These are phyloP conservation scores for Rhagologus leucostigma DNA, from an alignment of 2,113 vertebrate genomes.

Conservation along the genomic window DNA sequence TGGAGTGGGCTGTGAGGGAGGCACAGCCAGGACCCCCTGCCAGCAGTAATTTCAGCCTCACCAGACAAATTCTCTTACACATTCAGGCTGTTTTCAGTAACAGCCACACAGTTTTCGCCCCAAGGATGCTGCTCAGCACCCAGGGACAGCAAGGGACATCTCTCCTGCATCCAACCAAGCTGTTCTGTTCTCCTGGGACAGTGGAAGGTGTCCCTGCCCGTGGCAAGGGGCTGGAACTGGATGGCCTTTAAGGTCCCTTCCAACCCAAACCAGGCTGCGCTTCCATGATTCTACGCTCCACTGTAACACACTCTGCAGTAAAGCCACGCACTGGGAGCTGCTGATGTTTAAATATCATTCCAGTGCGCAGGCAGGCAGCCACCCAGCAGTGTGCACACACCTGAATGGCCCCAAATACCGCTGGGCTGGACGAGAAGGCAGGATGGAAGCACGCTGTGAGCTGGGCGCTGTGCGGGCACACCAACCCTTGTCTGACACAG, in stretches of 20 bases:
- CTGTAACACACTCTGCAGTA: fast-evolving
- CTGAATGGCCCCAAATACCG: not conserved
- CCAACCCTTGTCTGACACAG: not conserved
- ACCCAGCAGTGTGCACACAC: not conserved
- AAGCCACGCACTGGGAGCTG: not conserved
- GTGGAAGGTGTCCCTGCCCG: not conserved
- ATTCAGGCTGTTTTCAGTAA: not conserved
- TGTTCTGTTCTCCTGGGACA: not conserved
- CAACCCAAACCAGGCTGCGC: not conserved
- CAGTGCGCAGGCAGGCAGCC: not conserved
- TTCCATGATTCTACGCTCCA: not conserved
- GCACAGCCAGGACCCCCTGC: not conserved
- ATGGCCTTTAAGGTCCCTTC: not conserved
- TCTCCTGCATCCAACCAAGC: not conserved
- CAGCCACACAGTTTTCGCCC: not conserved
- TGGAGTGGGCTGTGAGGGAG: not conserved
- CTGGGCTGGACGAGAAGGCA: not conserved
- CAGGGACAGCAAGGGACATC: not conserved
- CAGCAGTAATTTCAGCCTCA: not conserved
- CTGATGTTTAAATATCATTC: not conserved
- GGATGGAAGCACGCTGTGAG: not conserved
- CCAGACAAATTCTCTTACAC: not conserved
- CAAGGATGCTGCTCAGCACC: not conserved
- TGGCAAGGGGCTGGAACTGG: not conserved
- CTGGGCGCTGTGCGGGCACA: not conserved